phyloP scores from a whole-genome alignment of 2,113 vertebrate genomes.

The Microcebus murinus region DNA sequence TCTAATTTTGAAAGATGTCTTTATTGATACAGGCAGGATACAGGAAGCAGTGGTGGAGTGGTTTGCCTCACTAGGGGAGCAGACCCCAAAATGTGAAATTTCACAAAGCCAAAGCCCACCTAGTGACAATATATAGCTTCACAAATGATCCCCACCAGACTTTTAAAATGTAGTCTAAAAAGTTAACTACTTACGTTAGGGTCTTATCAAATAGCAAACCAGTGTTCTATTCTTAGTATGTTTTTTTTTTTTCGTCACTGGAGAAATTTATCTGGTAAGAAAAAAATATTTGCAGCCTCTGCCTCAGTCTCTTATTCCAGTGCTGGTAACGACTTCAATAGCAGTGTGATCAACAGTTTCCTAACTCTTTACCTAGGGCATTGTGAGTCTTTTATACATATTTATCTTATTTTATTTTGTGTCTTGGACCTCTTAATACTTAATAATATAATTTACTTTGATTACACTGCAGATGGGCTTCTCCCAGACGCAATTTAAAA shows the following conservation, averaged over 20 bases:
- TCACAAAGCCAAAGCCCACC: background rate
- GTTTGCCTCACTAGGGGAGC: background rate
- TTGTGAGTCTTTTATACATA: conserved; percentile 59
- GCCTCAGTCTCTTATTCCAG: conserved; percentile 26
- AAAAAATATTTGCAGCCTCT: conserved; percentile 21
- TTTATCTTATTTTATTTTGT: conserved; percentile 66
- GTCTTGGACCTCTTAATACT: conserved; percentile 60
- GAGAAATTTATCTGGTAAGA: conserved; percentile 34
- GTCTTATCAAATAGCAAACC: conserved; percentile 29
- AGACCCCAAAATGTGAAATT: background rate
- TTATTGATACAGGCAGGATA: background rate
- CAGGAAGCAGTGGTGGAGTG: background rate
- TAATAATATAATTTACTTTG: conserved; percentile 75
- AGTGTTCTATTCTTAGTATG: conserved; percentile 55
- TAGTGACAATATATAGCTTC: background rate
- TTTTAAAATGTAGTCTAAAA: background rate
- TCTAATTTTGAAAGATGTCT: background rate
- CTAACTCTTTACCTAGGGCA: conserved; percentile 48
- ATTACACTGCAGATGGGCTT: conserved; percentile 44
- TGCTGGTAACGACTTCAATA: background rate
- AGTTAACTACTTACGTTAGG: background rate
- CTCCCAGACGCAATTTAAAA: conserved; percentile 65
- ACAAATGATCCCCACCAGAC: background rate
- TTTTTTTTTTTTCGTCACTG: background rate
- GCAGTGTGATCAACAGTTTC: conserved; percentile 42